phyloP scores from a whole-genome alignment of 2,113 vertebrate species.

The Hystrix brachyura region DNA sequence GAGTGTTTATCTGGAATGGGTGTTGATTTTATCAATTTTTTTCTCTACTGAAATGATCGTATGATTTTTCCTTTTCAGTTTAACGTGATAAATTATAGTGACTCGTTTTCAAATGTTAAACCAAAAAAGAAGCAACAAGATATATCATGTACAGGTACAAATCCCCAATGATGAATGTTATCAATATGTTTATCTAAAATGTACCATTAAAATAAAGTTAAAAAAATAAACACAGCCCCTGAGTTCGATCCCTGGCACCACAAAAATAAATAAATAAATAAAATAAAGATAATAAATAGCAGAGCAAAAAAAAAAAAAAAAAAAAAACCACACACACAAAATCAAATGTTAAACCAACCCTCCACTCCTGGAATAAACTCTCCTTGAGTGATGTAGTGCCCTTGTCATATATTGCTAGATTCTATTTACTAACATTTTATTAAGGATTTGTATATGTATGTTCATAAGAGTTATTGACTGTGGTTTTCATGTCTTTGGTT shows the following conservation, averaged over 20 bases:
- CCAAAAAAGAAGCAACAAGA: neutral
- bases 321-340: too few relatives aligned
- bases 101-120: neutral
- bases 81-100: neutral
- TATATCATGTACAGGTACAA: too few relatives aligned
- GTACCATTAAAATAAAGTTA: too few relatives aligned
- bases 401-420: neutral
- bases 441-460: constrained; percentile 11
- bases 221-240: too few relatives aligned
- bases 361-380: constrained; percentile 10
- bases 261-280: too few relatives aligned
- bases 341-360: neutral
- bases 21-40: neutral
- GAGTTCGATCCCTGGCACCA: too few relatives aligned
- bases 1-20: neutral
- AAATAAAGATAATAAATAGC: too few relatives aligned
- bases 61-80: neutral
- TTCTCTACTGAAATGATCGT: neutral
- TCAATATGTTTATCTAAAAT: too few relatives aligned
- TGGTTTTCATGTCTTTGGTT: neutral
- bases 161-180: too few relatives aligned
- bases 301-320: too few relatives aligned
- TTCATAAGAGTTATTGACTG: neutral
- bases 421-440: constrained; percentile 1
- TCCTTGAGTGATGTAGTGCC: neutral